Evolutionary conservation across 2,888 invertebrate species (phyloP), one percentile per base, ranked within the genome.

Genomic region (Heteromyza rotundicornis): DNA sequence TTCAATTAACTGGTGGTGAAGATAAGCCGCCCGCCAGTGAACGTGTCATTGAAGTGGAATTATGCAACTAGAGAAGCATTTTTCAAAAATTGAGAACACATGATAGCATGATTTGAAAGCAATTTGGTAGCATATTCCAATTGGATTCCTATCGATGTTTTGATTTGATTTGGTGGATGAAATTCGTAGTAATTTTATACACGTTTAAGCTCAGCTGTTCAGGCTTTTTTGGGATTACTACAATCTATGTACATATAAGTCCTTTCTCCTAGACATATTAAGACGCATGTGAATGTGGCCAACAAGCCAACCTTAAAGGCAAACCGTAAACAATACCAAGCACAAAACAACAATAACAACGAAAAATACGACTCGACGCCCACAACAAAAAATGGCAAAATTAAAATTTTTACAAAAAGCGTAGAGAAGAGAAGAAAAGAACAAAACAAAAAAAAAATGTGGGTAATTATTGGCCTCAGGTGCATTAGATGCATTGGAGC

Each of bases 401-500:
- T 55, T 22, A 55, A 55, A 55, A 40, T 22, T 40, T 40, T 20
- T 14, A 55, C 55, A 40, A 55, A 55, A 55, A 36, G 32, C 44
- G 36, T 7, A 55, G 47, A 44, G 8, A 56, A 24, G 10, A 50
- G 2, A 19, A 50, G 50, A 40, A 40, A n/a, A n/a, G 35, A 27
- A 24, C 7, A 35, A 56, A 44, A 56, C 19, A 22, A 23, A 40
- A 44, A 27, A 3, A 7, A 20, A 23, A 49, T 5, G 14, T 16
- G 57, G 12, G 50, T 58, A 58, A 58, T 58, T 58, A 58, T 32
- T 27, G 36, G 64, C 40, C 70, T 62, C 71, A 73, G 72, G 70
- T 73, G 74, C 49, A 57, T 49, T 57, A 23, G 47, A 57, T 57
- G 49, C 49, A 32, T 47, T 19, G 47, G 14, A 47, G 47, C 20